Evolutionary conservation across 2,113 vertebrate genomes (phyloP), one percentile per base, ranked within the genome.

Genomic region (Coptodon bakossiorum): DNA sequence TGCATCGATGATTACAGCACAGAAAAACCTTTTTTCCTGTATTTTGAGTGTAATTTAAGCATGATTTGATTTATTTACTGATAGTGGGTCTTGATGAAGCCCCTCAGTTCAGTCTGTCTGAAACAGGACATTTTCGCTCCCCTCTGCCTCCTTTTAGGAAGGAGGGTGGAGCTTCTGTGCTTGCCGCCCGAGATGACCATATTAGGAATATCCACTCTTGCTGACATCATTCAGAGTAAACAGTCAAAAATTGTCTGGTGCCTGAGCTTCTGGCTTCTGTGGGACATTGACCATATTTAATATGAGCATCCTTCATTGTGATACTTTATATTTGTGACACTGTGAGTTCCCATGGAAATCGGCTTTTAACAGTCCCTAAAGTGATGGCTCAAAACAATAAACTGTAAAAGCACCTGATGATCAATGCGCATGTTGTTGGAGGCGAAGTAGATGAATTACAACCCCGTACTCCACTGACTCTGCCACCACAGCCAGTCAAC

Each of bases 1-100:
- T 73, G 38, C 68, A 17, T 73, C 0, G 5, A 45, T 76, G 11
- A 29, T 29, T 76, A 11, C 9, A 27, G 9, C 0, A 0, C 6
- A 76, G 5, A 76, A 71, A 71, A 16, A 0, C 3, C 2, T 9
- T 17, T 73, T 76, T 48, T 7, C 14, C 14, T 73, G 8, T 27
- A 29, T 76, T 76, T 48, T 11, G 38, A 10, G 2, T 45, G 22
- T 1, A 45, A 27, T 45, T 24, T 45, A 48, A 76, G 14, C 22
- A 76, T 29, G 14, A 45, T 24, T 71, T 43, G 1, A 16, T 45
- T 68, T 40, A 45, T 45, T 71, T 45, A 16, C 38, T 43, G 38
- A 43, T 27, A 1, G 34, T 45, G 66, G 38, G 0, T 73, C 66
- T 71, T 71, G 36, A 24, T 3, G 5, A 24, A 43, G 38, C 7